These are phyloP conservation scores for Ataeniobius toweri DNA, from an alignment of 2,797 vertebrate species.

Conservation along the genomic window DNA sequence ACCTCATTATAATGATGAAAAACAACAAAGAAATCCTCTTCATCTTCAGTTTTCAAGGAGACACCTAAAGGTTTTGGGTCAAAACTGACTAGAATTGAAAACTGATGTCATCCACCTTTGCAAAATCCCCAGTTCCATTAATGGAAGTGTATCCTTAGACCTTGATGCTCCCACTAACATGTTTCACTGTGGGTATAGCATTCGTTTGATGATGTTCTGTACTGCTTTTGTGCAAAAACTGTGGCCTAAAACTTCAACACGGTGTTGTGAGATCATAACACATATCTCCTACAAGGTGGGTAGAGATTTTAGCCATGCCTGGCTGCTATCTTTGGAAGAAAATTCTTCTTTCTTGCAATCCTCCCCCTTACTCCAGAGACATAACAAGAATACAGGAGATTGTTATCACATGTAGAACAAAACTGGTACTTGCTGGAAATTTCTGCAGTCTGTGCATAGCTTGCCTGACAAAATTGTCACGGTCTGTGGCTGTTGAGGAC, in stretches of 20 bases:
- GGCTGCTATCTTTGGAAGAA: not conserved
- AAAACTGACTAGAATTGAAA: not conserved
- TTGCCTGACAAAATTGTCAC: not conserved
- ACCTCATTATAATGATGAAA: not conserved
- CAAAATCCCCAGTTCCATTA: not conserved
- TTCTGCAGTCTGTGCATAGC: not conserved
- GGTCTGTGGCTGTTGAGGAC: too few species aligned
- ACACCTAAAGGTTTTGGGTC: not conserved
- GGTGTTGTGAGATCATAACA: not conserved
- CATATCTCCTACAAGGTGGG: not conserved
- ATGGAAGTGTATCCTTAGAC: not conserved
- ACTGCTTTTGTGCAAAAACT: not conserved
- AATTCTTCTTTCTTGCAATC: too few species aligned
- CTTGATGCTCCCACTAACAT: not conserved
- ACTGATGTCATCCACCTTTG: not conserved
- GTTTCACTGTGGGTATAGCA: not conserved
- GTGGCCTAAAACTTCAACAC: not conserved
- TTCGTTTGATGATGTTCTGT: not conserved
- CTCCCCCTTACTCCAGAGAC: too few species aligned
- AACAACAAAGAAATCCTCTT: not conserved
- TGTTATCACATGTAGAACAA: not conserved
- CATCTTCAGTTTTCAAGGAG: not conserved
- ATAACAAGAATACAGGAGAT: not conserved
- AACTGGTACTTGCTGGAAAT: not conserved
- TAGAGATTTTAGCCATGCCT: not conserved